A percentile compares a stretch with the other conserved stretches of the same genome.
Evolutionary conservation across 2,797 vertebrate species (phyloP).

Genomic region (Sebastes goodei): DNA sequence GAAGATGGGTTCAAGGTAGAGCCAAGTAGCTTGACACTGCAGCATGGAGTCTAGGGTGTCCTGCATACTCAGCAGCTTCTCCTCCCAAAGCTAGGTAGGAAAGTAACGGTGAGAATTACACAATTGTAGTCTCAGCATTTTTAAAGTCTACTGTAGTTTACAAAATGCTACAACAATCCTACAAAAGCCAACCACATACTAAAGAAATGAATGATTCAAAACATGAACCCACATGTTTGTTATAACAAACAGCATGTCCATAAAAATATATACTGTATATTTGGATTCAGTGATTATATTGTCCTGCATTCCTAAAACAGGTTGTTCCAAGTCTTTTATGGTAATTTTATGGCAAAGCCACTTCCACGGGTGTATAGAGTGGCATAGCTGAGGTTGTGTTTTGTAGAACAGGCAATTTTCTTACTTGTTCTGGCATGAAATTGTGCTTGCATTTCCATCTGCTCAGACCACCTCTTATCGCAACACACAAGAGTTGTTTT

Average conservation of each 20-base stretch:
- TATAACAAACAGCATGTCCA: neutral
- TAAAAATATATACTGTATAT: neutral
- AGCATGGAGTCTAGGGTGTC: slow-evolving; percentile 90
- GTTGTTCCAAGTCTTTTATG: neutral
- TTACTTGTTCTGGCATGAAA: slow-evolving; percentile 13
- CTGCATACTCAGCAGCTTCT: slow-evolving; percentile 89
- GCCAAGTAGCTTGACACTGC: slow-evolving; percentile 91
- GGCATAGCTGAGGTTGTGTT: slow-evolving; percentile 3
- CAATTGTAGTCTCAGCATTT: neutral
- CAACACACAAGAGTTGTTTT: neutral
- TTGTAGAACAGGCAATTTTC: slow-evolving; percentile 13
- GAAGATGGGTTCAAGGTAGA: slow-evolving; percentile 95
- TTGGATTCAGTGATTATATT: neutral
- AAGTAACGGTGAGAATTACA: neutral
- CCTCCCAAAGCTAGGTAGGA: slow-evolving; percentile 87
- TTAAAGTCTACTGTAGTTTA: neutral
- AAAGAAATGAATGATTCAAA: neutral
- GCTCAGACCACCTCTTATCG: neutral
- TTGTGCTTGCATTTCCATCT: neutral
- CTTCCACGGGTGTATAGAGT: neutral
- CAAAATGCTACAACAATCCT: neutral
- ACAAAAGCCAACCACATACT: neutral
- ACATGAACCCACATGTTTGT: neutral
- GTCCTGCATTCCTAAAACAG: neutral
- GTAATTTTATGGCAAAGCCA: neutral